Conservation (phyloP, 1,140 invertebrate species). For the Popillia japonica region DNA sequence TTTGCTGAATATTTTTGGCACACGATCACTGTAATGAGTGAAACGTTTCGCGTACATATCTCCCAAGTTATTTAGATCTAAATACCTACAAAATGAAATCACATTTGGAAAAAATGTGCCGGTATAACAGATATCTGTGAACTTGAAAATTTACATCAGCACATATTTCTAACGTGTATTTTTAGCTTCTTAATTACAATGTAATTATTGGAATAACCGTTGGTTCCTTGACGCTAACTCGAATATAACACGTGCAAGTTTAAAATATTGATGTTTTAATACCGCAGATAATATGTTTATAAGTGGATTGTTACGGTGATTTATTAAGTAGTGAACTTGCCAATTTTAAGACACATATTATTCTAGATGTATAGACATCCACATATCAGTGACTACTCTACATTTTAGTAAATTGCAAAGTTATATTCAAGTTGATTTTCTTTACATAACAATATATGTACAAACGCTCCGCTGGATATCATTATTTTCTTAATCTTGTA, state of each 20-base stretch:
- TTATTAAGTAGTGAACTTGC: too few relatives aligned
- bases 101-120: background rate
- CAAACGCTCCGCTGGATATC: too few relatives aligned
- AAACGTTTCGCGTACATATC: background rate
- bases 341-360: too few relatives aligned
- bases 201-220: background rate
- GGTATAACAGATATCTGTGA: too few relatives aligned
- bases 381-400: too few relatives aligned
- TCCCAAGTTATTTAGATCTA: background rate
- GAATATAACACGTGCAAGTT: constrained; percentile 2
- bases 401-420: too few relatives aligned
- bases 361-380: too few relatives aligned
- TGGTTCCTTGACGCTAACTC: background rate
- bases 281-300: background rate
- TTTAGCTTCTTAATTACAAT: background rate
- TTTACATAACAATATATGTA: too few relatives aligned
- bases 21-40: background rate
- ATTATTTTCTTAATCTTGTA: too few relatives aligned
- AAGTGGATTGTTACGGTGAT: too few relatives aligned
- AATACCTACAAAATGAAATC: background rate
- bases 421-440: too few relatives aligned
- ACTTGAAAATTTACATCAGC: too few relatives aligned
- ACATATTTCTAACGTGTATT: background rate
- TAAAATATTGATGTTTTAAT: background rate
- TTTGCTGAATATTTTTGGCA: background rate